Evolutionary conservation across 2,797 vertebrate species (phyloP), one percentile per base, ranked within the genome.

Genomic region (Choloepus didactylus): DNA sequence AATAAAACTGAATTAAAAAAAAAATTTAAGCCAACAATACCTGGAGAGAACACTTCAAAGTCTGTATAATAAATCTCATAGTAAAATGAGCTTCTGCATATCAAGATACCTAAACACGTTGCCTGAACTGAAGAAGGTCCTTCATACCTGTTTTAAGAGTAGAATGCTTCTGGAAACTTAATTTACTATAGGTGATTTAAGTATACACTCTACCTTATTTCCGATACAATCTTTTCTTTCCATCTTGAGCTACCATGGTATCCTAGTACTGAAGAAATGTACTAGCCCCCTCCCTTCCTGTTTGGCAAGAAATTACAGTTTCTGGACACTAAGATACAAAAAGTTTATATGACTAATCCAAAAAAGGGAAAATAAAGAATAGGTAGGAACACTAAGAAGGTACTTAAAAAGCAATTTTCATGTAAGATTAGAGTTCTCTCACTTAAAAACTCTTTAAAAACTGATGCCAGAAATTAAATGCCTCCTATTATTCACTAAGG

Each of bases 391-490:
- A 72, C 29, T 95, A 89, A 84, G 38, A 92, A 88, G 89, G 31
- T 64, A 90, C 66, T 93, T 95, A 81, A 83, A 49, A 5, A 69
- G 2, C 29, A 27, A 16, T 88, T 95, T 91, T 81, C 83, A 93
- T 54, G n/a, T 86, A 94, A 77, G 75, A 60, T 56, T 16, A 90
- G 87, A 79, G 62, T 81, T 92, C 3, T 56, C 16, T 59, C 27
- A 91, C 56, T 96, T 93, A 92, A 96, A 49, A 87, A 60, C 23
- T 86, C 15, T 44, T 75, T 72, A 89, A 91, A 91, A 89, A 80
- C n/a, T 29, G 25, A 44, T 82, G 11, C 89, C 14, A 82, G 60
- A 75, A 94, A 92, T 11, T 9, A 94, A 95, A 89, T 49, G 91
- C 38, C 89, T 93, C 31, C 3, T 56, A 80, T 21, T 83, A 93